These are phyloP conservation scores for Neopipo cinnamomea DNA, from an alignment of 2,113 vertebrate species.

Conservation along the genomic window DNA sequence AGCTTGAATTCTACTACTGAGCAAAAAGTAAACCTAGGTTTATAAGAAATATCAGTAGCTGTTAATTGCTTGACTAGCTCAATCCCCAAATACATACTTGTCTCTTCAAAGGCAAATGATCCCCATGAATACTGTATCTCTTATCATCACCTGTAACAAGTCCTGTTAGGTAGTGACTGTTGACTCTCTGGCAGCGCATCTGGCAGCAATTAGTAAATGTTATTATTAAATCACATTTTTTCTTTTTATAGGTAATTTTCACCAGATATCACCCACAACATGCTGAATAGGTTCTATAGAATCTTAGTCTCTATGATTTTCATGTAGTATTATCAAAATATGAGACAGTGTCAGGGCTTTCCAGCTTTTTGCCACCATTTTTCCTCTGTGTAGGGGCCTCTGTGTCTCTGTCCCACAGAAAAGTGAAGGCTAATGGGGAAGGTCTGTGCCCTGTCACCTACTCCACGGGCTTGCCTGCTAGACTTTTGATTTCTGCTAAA, in stretches of 20 bases:
- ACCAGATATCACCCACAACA: background rate
- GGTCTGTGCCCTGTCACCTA: background rate
- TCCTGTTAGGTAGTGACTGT: background rate
- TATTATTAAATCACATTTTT: constrained; percentile 34
- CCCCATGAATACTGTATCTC: background rate
- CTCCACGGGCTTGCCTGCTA: background rate
- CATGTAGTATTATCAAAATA: background rate
- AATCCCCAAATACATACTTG: background rate
- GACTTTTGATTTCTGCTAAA: background rate
- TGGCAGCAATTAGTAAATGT: background rate
- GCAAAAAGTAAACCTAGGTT: background rate
- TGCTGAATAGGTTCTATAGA: background rate
- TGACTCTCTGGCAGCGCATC: background rate
- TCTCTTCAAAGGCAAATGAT: background rate
- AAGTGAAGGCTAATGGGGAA: background rate
- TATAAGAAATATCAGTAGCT: background rate
- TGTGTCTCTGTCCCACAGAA: background rate
- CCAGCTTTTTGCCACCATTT: background rate
- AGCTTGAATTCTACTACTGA: background rate
- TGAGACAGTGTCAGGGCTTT: background rate
- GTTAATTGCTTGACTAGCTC: background rate
- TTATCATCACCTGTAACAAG: background rate
- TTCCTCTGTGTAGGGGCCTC: background rate
- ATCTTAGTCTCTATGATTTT: constrained; percentile 25
- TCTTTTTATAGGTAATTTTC: constrained; percentile 9